Percentiles rank a stretch among this genome's conserved stretches.
These are phyloP conservation scores for Tetranychus piercei DNA, from an alignment of 2,888 invertebrate genomes.

Conservation along the genomic window DNA sequence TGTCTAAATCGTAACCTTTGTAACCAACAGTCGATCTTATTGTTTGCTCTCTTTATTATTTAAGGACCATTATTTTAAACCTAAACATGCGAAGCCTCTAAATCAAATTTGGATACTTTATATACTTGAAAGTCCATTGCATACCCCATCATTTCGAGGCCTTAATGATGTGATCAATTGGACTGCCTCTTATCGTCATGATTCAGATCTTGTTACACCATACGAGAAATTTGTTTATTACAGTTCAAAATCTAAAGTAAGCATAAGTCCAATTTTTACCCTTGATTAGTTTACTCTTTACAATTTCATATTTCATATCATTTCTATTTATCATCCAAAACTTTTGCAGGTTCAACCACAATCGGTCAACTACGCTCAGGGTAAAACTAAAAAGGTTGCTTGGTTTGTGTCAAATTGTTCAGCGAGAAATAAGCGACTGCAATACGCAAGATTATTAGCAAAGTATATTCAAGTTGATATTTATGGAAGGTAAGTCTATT, in stretches of 20 bases:
- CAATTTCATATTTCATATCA: not conserved
- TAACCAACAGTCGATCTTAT: not conserved
- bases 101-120: constrained; percentile 63
- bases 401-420: constrained; percentile 98
- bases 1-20: not conserved
- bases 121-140: constrained; percentile 71
- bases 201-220: constrained; percentile 87
- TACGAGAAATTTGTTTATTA: constrained; percentile 61
- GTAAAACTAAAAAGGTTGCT: constrained; percentile 49
- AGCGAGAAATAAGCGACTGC: constrained; percentile 67
- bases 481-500: constrained; percentile 46
- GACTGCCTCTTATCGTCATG: constrained; percentile 86
- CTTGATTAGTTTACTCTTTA: not conserved
- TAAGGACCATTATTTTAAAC: constrained; percentile 35
- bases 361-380: constrained; percentile 25
- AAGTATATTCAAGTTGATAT: constrained; percentile 76
- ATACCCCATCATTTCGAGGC: constrained; percentile 46
- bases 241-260: not conserved
- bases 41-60: too few species aligned
- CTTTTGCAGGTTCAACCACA: not conserved
- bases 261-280: not conserved
- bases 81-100: constrained; percentile 29
- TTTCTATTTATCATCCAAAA: not conserved
- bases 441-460: constrained; percentile 64
- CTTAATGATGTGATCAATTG: constrained; percentile 61